These are phyloP conservation scores for Aphidoletes aphidimyza DNA, from an alignment of 2,888 invertebrate genomes.

Conservation along the genomic window DNA sequence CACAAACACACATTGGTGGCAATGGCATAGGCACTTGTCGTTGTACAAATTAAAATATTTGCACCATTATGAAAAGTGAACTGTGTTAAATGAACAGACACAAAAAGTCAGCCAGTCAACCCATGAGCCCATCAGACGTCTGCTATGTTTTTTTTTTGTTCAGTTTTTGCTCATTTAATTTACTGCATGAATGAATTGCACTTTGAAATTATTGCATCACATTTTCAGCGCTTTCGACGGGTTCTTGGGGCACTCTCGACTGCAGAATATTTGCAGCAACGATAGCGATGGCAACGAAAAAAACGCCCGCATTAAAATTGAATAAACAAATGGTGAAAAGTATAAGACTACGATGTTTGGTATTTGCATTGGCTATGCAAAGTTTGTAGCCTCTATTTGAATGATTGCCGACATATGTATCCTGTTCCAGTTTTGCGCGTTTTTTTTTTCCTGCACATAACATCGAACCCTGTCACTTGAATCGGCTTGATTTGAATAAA, in stretches of 20 bases:
- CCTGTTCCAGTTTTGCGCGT: conserved; percentile 11
- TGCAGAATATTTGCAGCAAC: not conserved
- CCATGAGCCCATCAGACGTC: not conserved
- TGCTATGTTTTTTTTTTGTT: conserved; percentile 37
- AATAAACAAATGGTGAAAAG: conserved; percentile 19
- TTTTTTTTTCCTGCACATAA: conserved; percentile 4
- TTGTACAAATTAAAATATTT: conserved; percentile 6
- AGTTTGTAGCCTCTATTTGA: not conserved
- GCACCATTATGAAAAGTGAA: not conserved
- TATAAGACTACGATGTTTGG: not conserved
- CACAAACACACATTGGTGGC: no score
- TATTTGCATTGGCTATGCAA: not conserved
- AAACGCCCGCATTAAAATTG: not conserved
- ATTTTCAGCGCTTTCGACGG: not conserved
- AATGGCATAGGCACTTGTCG: conserved; percentile 16
- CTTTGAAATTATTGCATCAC: conserved; percentile 51
- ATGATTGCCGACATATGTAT: conserved; percentile 46
- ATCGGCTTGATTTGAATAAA: conserved; percentile 14
- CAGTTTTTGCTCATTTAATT: conserved; percentile 48
- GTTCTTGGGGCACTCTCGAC: no score
- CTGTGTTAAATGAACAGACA: not conserved
- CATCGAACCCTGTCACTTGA: conserved; percentile 9
- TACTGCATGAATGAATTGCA: conserved; percentile 43
- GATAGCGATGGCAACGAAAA: not conserved
- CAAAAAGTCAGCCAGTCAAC: not conserved